Conservation (phyloP, 2,113 vertebrate genomes). For the Lynx canadensis region DNA sequence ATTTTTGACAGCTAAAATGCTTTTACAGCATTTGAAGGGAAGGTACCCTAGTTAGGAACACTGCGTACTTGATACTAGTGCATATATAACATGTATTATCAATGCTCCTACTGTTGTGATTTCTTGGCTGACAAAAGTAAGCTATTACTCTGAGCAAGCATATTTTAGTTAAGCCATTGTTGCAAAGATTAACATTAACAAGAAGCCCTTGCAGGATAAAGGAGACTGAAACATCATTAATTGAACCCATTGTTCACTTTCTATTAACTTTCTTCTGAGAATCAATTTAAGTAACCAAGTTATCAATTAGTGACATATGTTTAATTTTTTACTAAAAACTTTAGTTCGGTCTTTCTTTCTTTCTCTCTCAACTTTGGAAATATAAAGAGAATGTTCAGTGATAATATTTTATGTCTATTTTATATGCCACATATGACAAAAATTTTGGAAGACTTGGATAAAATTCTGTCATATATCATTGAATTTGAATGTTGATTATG, state of each 20-base stretch:
- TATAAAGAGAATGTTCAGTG: background rate
- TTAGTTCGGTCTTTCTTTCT: background rate
- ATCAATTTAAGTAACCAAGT: background rate
- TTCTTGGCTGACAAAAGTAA: background rate
- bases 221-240: background rate
- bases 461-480: background rate
- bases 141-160: background rate
- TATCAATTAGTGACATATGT: background rate
- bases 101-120: background rate
- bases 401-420: background rate
- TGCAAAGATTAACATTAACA: background rate
- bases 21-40: background rate
- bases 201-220: background rate
- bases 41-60: background rate
- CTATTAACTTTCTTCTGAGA: background rate
- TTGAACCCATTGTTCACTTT: background rate
- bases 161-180: background rate
- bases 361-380: background rate
- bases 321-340: background rate
- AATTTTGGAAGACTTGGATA: constrained; percentile 7
- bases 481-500: background rate
- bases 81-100: background rate
- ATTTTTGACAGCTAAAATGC: background rate
- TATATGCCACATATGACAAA: constrained; percentile 1
- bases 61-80: background rate